These are phyloP conservation scores for Myoxocephalus aenaeus DNA, from an alignment of 2,797 vertebrate species.

Conservation along the genomic window DNA sequence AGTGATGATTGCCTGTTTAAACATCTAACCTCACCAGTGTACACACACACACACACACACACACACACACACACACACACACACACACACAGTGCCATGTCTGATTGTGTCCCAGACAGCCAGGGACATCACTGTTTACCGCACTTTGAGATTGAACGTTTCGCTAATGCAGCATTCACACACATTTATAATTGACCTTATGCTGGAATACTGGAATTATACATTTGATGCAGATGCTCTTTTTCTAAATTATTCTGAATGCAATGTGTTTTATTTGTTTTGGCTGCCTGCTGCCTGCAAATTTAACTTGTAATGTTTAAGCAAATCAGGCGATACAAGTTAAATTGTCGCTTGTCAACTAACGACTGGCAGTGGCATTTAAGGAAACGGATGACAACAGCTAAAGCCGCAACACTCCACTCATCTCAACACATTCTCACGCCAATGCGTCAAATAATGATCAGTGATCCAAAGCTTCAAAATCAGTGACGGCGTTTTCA, in stretches of 20 bases:
- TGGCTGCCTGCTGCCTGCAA: background rate
- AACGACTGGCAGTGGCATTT: background rate
- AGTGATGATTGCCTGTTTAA: constrained; percentile 75
- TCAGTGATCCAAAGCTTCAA: background rate
- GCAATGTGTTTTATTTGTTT: background rate
- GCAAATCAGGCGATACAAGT: background rate
- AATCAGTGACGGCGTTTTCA: background rate
- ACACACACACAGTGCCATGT: constrained; percentile 21
- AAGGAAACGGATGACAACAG: background rate
- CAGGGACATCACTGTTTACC: background rate
- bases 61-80: background rate
- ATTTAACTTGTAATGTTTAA: background rate
- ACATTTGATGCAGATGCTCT: background rate
- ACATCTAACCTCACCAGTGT: constrained; percentile 61
- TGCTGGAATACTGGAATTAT: background rate
- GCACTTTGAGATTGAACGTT: constrained; percentile 7
- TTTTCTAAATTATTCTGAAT: background rate
- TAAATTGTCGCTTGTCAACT: background rate
- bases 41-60: constrained; percentile 22
- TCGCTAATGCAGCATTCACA: background rate
- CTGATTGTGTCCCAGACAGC: constrained; percentile 26
- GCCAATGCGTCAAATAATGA: too few relatives aligned
- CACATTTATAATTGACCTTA: constrained; percentile 13
- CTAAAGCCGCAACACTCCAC: background rate
- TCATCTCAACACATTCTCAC: background rate